Conservation (phyloP, 2,113 vertebrate genomes). For the Notechis scutatus region DNA sequence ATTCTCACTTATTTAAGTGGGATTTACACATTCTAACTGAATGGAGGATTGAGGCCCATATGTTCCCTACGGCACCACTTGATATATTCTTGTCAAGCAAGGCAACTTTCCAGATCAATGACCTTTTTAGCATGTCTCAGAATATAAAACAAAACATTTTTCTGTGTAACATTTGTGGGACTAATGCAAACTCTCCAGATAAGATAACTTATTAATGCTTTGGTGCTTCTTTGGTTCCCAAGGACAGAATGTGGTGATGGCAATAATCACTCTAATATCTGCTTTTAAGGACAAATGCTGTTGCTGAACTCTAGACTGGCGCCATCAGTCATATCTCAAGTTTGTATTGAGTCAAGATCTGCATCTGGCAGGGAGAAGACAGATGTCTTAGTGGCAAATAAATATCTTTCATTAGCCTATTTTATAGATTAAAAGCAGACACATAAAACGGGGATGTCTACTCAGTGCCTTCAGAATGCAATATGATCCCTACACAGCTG, state of each 20-base stretch:
- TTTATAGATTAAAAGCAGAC: background rate
- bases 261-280: background rate
- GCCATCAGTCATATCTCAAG: background rate
- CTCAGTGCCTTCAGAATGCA: background rate
- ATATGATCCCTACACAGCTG: background rate
- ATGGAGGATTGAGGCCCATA: background rate
- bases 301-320: background rate
- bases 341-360: conserved; percentile 5
- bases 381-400: conserved; percentile 8
- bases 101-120: background rate
- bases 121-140: background rate
- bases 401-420: conserved; percentile 10
- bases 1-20: background rate
- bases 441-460: background rate
- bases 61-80: background rate
- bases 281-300: background rate
- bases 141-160: background rate
- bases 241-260: background rate
- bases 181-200: background rate
- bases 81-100: background rate
- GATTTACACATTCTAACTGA: background rate
- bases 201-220: background rate
- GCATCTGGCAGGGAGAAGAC: background rate
- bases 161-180: background rate
- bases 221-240: background rate